Evolutionary conservation across 2,113 vertebrate genomes (phyloP), one percentile per base, ranked within the genome.

Genomic region (Brevimyrus niger): DNA sequence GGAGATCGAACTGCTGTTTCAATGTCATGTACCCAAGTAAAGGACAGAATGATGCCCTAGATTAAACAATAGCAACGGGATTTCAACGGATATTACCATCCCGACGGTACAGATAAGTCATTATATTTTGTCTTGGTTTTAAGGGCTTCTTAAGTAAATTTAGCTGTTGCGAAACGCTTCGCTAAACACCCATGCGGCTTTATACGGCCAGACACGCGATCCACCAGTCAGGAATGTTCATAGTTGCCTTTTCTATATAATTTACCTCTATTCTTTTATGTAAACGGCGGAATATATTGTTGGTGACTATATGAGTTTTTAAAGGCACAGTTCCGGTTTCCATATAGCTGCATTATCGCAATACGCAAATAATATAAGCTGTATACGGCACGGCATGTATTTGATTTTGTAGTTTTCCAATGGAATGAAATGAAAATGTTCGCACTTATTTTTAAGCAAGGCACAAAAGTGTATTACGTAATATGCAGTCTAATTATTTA

Each of bases 1-100:
- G 38, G 65, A 27, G 88, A 17, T 80, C 3, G n/a, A 31, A 90
- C 90, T 55, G 89, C 88, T 83, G 46, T 44, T 80, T 93, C 92
- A 93, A 93, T 93, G 92, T 93, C 91, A 93, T 69, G 73, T 55
- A 13, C 17, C 13, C 27, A 1, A 48, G 3, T 35, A 61, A 23
- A 23, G 53, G 85, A 58, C 42, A 69, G 35, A 21, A 31, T 86
- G 44, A 17, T 42, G 13, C 2, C 27, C 27, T 23, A 19, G 10
- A 23, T 23, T 23, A 88, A 46, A 73, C 15, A 89, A 87, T 7
- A 19, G 55, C 15, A 21, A 55, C 10, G 51, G 44, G 44, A 73
- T 76, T 35, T 76, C 61, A 9, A 53, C 27, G 35, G 46, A 38
- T 38, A 87, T 17, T 27, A 69, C 17, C 8, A 44, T 48, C 11